Conservation (phyloP, 1,140 invertebrate species). For the Bombus turneri region DNA sequence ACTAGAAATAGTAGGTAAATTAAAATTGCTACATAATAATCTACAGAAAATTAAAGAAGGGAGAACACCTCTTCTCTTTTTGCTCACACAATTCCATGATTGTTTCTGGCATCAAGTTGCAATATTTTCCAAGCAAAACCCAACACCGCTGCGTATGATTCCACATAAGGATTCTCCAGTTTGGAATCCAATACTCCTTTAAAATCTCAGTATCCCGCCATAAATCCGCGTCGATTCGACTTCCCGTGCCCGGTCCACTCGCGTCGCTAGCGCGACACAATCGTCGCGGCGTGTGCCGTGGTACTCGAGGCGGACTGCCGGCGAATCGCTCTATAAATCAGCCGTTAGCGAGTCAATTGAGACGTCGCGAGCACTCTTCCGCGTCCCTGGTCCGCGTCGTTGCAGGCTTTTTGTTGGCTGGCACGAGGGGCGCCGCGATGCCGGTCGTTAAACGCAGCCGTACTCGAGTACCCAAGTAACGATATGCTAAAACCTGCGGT, state of each 20-base stretch:
- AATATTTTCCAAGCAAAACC: neutral
- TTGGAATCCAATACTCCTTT: neutral
- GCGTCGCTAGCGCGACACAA: neutral
- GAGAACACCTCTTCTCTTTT: neutral
- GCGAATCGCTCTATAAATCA: conserved; percentile 75
- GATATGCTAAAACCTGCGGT: conserved; percentile 75
- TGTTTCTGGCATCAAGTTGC: neutral
- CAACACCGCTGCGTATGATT: neutral
- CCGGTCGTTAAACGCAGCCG: conserved; percentile 79
- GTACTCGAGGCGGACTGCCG: conserved; percentile 33
- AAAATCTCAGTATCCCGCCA: neutral
- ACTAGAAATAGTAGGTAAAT: no score
- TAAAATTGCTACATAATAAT: neutral
- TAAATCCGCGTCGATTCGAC: neutral
- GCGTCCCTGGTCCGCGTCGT: conserved; percentile 54
- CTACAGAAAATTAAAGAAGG: neutral
- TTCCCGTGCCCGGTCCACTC: neutral
- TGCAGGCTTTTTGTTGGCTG: conserved; percentile 63
- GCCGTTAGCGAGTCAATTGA: conserved; percentile 77
- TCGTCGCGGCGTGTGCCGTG: conserved; percentile 21
- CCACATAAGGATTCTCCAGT: neutral
- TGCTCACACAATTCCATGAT: neutral
- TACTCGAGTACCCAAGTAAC: conserved; percentile 76
- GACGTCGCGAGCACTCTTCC: conserved; percentile 78
- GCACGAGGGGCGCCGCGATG: conserved; percentile 38